Evolutionary conservation across 1,140 invertebrate species (phyloP), one percentile per base, ranked within the genome.

Genomic region (Hydropsyche tenuis): DNA sequence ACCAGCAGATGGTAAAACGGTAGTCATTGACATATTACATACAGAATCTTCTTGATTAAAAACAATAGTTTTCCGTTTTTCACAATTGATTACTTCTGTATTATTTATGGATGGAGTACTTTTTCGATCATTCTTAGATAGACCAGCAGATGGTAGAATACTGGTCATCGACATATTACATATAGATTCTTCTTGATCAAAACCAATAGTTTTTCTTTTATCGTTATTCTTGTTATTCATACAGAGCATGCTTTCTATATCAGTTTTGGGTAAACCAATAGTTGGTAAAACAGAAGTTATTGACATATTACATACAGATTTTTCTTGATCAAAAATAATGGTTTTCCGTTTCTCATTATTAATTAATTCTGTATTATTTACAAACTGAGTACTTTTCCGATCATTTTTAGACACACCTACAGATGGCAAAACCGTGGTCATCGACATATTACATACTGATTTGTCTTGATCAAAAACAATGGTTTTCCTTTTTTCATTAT

Each of bases 21-120:
- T n/a, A n/a, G n/a, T 75, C 45, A 68, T 56, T 0, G 69, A 75
- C 60, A 75, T 72, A 27, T 75, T 68, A 22, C 73, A 72, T 23
- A 72, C 56, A n/a, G 14, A 25, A 42, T 46, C 20, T 53, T 56
- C 18, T 62, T 46, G 63, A 62, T 72, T 25, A 51, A 69, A 69
- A 18, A 72, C n/a, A 42, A 75, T 22, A 43, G 70, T 72, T 64
- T 51, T 72, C 22, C 51, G 66, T 62, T 63, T 72, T 11, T 74
- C 43, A 51, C 16, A 23, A 1, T 27, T 63, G 4, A 5, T 25
- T 27, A 27, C 23, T 16, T 18, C 7, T 18, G 16, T 53, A 20
- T n/a, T 16, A 20, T 7, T 16, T 18, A 0, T 53, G 48, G 3
- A 3, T 4, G 9, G 30, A 18, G n/a, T 20, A 16, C 18, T 53